Conservation (phyloP, 2,113 vertebrate species). For the Fregata magnificens region DNA sequence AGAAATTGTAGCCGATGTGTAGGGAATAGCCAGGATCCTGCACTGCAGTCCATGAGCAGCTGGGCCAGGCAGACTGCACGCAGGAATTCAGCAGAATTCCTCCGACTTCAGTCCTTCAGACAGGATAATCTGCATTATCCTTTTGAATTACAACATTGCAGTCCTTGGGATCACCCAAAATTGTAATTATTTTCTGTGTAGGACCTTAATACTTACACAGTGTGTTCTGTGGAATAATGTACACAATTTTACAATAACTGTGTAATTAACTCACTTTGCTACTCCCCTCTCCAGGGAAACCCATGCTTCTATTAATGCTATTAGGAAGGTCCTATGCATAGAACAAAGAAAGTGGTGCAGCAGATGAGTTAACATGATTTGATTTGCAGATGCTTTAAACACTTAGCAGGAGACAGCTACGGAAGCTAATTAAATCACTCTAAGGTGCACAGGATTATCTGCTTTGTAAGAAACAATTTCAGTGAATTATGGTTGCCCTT, state of each 20-base stretch:
- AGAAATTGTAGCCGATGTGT: slow-evolving; percentile 4
- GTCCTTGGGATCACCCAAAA: slow-evolving; percentile 55
- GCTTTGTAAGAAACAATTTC: slow-evolving; percentile 79
- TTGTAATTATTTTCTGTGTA: slow-evolving; percentile 51
- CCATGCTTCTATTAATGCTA: slow-evolving; percentile 66
- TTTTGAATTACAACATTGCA: neutral
- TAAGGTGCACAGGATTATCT: slow-evolving; percentile 78
- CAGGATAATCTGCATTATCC: neutral
- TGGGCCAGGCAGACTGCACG: neutral
- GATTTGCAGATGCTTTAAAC: slow-evolving; percentile 84
- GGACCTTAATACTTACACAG: slow-evolving; percentile 64
- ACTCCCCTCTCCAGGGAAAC: slow-evolving; percentile 66
- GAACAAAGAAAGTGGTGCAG: slow-evolving; percentile 71
- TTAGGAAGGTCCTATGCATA: slow-evolving; percentile 72
- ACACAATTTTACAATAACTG: slow-evolving; percentile 76
- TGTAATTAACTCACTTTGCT: slow-evolving; percentile 77
- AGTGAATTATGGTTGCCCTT: slow-evolving; percentile 73
- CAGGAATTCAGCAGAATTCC: neutral
- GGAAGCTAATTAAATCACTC: slow-evolving; percentile 81
- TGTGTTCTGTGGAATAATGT: slow-evolving; percentile 68
- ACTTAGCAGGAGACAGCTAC: slow-evolving; percentile 80
- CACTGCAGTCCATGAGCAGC: neutral
- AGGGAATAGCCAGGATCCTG: slow-evolving; percentile 1
- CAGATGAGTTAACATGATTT: slow-evolving; percentile 80
- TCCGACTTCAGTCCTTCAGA: neutral